Conservation (phyloP, 2,113 vertebrate genomes). For the Urocitellus parryii region DNA sequence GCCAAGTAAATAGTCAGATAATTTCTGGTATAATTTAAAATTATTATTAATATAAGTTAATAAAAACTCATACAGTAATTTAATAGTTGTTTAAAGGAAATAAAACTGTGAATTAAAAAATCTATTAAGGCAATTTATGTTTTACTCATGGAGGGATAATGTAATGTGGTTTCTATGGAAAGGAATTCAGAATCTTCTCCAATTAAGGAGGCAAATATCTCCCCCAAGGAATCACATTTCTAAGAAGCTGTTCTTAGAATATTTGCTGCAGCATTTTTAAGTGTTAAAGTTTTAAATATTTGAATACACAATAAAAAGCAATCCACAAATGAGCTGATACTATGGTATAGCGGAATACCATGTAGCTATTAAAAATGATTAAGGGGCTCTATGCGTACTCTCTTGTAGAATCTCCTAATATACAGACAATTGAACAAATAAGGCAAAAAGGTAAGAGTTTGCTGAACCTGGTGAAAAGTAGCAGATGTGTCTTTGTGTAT, state of each 20-base stretch:
- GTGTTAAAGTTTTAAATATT: neutral
- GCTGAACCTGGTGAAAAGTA: neutral
- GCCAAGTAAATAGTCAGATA: neutral
- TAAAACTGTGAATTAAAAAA: neutral
- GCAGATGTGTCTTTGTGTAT: neutral
- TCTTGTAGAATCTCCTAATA: neutral
- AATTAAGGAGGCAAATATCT: neutral
- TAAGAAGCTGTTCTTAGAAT: neutral
- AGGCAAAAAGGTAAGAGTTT: neutral
- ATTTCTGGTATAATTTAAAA: neutral
- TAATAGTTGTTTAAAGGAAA: neutral
- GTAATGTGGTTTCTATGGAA: fast-evolving
- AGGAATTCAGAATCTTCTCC: neutral
- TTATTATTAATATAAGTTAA: neutral
- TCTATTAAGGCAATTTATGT: neutral
- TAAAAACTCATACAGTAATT: neutral
- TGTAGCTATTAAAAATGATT: neutral
- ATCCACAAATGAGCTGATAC: neutral
- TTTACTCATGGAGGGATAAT: neutral
- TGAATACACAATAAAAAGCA: neutral
- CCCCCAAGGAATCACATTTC: neutral
- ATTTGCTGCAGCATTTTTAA: neutral
- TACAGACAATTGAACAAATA: neutral
- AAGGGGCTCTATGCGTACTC: neutral
- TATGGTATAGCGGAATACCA: neutral